Conservation (phyloP, 2,797 vertebrate genomes). For the Dallia pectoralis region DNA sequence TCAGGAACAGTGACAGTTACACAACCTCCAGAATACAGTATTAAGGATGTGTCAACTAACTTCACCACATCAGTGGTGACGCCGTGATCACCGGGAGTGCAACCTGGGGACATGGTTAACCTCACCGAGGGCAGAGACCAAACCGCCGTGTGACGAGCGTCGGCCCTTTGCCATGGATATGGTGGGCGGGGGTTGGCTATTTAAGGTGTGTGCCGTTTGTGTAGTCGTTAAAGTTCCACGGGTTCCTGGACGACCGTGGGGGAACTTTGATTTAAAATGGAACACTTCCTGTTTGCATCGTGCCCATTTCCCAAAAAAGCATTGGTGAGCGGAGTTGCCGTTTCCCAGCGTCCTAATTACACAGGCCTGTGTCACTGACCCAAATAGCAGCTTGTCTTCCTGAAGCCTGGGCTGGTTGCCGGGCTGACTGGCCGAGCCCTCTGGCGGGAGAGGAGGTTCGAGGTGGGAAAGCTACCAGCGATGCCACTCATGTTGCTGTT, state of each 20-base stretch:
- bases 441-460: constrained; percentile 28
- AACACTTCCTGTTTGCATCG: constrained; percentile 74
- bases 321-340: constrained; percentile 12
- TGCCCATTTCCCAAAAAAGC: constrained; percentile 64
- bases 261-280: constrained; percentile 71
- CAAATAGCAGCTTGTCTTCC: constrained; percentile 60
- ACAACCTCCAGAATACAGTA: no score
- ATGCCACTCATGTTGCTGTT: constrained; percentile 48
- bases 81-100: constrained; percentile 24
- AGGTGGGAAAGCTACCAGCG: constrained; percentile 38
- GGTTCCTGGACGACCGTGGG: constrained; percentile 50
- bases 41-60: no score
- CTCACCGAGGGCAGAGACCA: constrained; percentile 58
- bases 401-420: constrained; percentile 22
- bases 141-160: constrained; percentile 10
- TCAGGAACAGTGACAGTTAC: no score
- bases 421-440: neutral
- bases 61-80: constrained; percentile 51
- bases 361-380: constrained; percentile 60
- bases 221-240: constrained; percentile 55
- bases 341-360: constrained; percentile 74
- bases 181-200: constrained; percentile 49
- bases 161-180: constrained; percentile 51
- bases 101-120: constrained; percentile 64
- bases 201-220: constrained; percentile 62